Percentiles rank a stretch among this genome's conserved stretches.
Conservation (phyloP, 2,113 vertebrate species). For the Leptocoma aspasia region DNA sequence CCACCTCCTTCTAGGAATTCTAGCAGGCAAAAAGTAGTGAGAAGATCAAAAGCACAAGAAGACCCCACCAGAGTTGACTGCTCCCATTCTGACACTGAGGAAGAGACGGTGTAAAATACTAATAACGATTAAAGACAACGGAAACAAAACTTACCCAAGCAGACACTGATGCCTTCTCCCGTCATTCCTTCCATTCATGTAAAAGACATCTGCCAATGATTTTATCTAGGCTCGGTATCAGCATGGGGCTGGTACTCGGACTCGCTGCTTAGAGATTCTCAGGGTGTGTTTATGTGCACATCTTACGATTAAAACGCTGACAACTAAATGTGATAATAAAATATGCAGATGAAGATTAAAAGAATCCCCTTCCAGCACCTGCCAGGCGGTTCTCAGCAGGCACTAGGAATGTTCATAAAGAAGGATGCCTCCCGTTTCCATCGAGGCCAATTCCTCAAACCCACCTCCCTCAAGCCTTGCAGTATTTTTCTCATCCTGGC, state of each 20-base stretch:
- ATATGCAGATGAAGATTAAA: neutral
- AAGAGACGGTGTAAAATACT: neutral
- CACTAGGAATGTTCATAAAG: neutral
- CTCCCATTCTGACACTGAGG: neutral
- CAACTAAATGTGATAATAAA: neutral
- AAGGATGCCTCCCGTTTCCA: neutral
- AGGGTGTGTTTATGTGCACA: neutral
- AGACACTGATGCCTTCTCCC: neutral
- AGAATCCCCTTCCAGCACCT: neutral
- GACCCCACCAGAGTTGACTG: neutral
- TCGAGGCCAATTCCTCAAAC: neutral
- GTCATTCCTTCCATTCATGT: conserved; percentile 11
- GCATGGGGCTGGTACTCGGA: neutral
- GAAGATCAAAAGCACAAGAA: neutral
- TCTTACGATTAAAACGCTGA: neutral
- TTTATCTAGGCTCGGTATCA: neutral
- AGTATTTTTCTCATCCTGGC: neutral
- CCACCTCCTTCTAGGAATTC: neutral
- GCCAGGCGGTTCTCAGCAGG: neutral
- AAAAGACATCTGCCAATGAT: conserved; percentile 14
- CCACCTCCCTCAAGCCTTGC: neutral
- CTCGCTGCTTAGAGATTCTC: neutral
- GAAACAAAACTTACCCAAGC: conserved; percentile 53
- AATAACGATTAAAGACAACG: neutral
- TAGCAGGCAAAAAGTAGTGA: neutral